Conservation (phyloP, 1,140 invertebrate species). For the Papilio glaucus region DNA sequence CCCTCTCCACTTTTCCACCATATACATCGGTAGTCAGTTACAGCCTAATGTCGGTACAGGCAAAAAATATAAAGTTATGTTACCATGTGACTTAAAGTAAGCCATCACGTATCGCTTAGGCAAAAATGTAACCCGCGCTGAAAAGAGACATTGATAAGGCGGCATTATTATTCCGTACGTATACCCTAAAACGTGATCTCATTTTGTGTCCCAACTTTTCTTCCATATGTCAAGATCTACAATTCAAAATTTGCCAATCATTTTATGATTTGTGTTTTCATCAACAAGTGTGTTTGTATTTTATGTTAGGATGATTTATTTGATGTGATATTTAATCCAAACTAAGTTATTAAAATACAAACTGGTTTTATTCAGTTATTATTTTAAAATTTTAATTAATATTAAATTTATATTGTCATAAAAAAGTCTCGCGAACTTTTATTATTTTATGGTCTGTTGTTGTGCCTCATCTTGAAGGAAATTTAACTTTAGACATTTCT, state of each 20-base stretch:
- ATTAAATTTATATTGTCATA: no score
- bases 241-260: constrained; percentile 10
- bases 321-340: no score
- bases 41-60: background rate
- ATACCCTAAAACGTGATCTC: constrained; percentile 35
- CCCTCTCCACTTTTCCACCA: no score
- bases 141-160: constrained; percentile 39
- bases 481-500: constrained; percentile 25
- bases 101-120: constrained; percentile 38
- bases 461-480: constrained; percentile 3
- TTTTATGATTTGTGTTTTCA: background rate
- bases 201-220: constrained; percentile 36
- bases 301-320: background rate
- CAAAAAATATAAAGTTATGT: constrained; percentile 1
- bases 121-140: constrained; percentile 36
- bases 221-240: constrained; percentile 33
- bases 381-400: no score
- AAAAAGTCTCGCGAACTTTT: background rate
- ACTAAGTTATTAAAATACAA: no score
- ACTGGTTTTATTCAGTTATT: no score
- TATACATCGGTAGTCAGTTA: no score
- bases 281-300: background rate
- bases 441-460: constrained; percentile 25
- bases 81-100: constrained; percentile 22
- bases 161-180: constrained; percentile 33